Evolutionary conservation across 2,888 invertebrate species (phyloP).

Genomic region (Hirtodrosophila duncani): DNA sequence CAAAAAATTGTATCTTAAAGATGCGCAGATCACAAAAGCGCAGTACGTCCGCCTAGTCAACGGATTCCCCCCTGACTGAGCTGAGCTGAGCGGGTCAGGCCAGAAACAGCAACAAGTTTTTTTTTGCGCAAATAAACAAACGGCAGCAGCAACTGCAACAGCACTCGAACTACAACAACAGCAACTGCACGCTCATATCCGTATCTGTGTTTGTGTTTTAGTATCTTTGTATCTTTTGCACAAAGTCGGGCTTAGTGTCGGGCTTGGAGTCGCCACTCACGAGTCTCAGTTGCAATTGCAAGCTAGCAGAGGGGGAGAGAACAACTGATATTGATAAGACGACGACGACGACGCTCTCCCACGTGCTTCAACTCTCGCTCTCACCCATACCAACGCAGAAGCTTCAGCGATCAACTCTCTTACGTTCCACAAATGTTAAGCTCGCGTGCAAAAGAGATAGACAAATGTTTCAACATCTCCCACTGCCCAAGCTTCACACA

Average conservation of each 20-base stretch:
- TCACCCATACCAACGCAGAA: constrained; percentile 7
- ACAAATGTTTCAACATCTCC: constrained; percentile 7
- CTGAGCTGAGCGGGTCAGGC: constrained; percentile 11
- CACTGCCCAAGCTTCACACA: constrained; percentile 16
- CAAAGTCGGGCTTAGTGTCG: not conserved
- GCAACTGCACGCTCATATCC: constrained; percentile 8
- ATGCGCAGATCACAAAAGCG: constrained; percentile 62
- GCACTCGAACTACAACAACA: too few species aligned
- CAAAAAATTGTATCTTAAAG: constrained; percentile 62
- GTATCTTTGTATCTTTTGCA: constrained; percentile 31
- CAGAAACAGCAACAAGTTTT: constrained; percentile 54
- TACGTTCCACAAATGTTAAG: constrained; percentile 56
- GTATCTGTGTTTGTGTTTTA: constrained; percentile 17
- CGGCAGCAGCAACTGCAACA: constrained; percentile 40
- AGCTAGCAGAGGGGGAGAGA: constrained; percentile 10
- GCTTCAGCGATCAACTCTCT: constrained; percentile 47
- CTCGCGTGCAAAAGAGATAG: constrained; percentile 44
- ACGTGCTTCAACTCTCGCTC: constrained; percentile 5
- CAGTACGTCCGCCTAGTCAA: constrained; percentile 25
- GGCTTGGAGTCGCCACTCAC: constrained; percentile 49
- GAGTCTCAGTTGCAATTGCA: constrained; percentile 45
- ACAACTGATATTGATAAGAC: constrained; percentile 11
- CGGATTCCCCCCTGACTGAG: constrained; percentile 4
- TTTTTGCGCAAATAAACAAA: constrained; percentile 62
- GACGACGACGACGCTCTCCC: constrained; percentile 24